Percentiles rank a stretch among this genome's conserved stretches.
Evolutionary conservation across 2,797 vertebrate species (phyloP).

Genomic region (Ara ararauna): DNA sequence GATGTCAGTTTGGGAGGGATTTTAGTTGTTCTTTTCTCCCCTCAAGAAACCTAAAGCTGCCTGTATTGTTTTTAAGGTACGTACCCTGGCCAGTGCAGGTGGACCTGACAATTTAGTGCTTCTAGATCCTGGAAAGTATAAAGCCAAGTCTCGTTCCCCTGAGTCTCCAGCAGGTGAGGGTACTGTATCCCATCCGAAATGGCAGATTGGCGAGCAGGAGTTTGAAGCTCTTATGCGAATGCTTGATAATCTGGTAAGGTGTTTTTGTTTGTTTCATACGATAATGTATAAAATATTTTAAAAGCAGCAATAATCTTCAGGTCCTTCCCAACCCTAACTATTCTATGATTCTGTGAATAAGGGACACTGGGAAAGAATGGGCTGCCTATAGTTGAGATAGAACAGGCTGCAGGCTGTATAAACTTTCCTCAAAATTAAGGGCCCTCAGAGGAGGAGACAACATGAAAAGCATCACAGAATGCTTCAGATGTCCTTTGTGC

Average conservation of each 20-base stretch:
- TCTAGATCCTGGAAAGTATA: conserved; percentile 93
- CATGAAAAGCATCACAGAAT: background rate
- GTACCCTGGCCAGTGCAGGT: conserved; percentile 95
- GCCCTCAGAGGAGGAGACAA: background rate
- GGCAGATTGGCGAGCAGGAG: conserved; percentile 97
- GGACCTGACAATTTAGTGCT: conserved; percentile 96
- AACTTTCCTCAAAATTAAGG: background rate
- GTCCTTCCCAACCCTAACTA: no score
- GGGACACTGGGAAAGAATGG: background rate
- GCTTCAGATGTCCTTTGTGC: background rate
- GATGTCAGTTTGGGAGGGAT: accelerated
- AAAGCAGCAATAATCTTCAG: background rate
- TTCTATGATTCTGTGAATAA: background rate
- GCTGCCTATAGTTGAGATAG: background rate
- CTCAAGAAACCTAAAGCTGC: background rate
- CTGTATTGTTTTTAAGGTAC: conserved; percentile 83
- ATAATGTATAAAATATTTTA: background rate
- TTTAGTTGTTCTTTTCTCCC: background rate
- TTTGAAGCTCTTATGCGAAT: conserved; percentile 98
- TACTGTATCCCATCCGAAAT: conserved; percentile 84
- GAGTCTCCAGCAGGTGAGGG: conserved; percentile 85
- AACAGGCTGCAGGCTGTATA: background rate
- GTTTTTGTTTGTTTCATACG: background rate
- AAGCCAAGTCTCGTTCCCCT: conserved; percentile 86
- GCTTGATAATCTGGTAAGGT: conserved; percentile 96